Evolutionary conservation across 2,888 invertebrate genomes (phyloP).

Genomic region (Ceratothoa steindachneri): DNA sequence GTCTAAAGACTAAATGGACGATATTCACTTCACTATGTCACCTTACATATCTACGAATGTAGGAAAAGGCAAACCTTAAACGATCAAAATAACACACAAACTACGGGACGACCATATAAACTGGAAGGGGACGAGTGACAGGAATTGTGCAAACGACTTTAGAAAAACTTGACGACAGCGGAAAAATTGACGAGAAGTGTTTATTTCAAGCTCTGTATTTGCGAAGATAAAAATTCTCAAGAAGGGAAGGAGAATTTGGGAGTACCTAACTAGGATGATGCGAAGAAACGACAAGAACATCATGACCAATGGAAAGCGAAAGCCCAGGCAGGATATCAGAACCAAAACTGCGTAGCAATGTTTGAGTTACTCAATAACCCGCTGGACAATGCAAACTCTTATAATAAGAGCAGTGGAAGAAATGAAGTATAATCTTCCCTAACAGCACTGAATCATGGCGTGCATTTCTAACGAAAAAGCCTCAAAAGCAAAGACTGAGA

Average conservation of each 20-base stretch:
- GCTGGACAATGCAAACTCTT: too few species aligned
- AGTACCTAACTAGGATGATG: too few species aligned
- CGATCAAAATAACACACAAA: neutral
- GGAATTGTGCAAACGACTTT: neutral
- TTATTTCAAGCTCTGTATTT: neutral
- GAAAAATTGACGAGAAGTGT: neutral
- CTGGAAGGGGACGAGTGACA: neutral
- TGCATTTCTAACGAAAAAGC: neutral
- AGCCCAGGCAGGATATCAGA: neutral
- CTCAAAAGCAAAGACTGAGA: neutral
- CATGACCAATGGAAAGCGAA: too few species aligned
- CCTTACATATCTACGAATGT: neutral
- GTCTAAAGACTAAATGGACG: neutral
- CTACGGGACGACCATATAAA: neutral
- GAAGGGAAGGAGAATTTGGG: too few species aligned
- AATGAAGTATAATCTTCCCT: too few species aligned
- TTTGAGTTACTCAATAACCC: neutral
- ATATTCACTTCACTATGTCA: neutral
- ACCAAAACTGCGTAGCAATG: neutral
- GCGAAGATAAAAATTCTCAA: neutral
- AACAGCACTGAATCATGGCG: neutral
- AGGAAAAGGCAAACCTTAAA: neutral
- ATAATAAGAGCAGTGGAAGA: too few species aligned
- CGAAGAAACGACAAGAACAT: too few species aligned
- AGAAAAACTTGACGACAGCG: neutral